Evolutionary conservation across 2,797 vertebrate species (phyloP), one percentile per base, ranked within the genome.

Genomic region (Tenualosa ilisha): DNA sequence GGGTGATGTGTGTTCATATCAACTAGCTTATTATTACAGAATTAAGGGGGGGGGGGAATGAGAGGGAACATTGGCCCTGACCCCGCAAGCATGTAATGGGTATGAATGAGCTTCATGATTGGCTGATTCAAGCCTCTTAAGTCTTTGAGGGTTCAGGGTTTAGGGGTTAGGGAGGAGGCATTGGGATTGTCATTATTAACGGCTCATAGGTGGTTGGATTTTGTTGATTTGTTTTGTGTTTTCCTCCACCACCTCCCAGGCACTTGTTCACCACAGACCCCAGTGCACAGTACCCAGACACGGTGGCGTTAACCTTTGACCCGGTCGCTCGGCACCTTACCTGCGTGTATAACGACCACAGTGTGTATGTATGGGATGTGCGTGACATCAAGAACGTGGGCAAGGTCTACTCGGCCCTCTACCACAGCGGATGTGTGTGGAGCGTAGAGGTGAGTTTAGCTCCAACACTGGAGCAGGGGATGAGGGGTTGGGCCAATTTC

Each of bases 281-380:
- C 0, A 93, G 92, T 0, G 89, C 91, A 3, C 56, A 89, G 31
- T 96, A 96, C 82, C 97, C 97, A 0, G 96, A 97, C 88, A 92
- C 95, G 0, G 22, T 96, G 84, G 97, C 97, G 0, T 84, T 98
- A 91, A 95, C 95, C 85, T 97, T 96, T 65, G 96, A 98, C 87
- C 88, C 94, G 0, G 0, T 56, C 0, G 91, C 92, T 17, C 84
- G 86, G 15, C 94, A 94, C 85, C 94, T 98, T 53, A 96, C 95
- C 53, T 97, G 97, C 0, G 93, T 98, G 8, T 99, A 98, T 92
- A 96, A 92, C 68, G 97, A 99, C 90, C 97, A 97, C 92, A 99
- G 97, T 13, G 79, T 99, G 83, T 98, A 97, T 0, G 90, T 97
- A 46, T 97, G 97, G 97, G 95, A 98, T 0, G 93, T 97, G 0